phyloP scores from a whole-genome alignment of 2,888 invertebrate genomes.

The Harpalus rufipes region DNA sequence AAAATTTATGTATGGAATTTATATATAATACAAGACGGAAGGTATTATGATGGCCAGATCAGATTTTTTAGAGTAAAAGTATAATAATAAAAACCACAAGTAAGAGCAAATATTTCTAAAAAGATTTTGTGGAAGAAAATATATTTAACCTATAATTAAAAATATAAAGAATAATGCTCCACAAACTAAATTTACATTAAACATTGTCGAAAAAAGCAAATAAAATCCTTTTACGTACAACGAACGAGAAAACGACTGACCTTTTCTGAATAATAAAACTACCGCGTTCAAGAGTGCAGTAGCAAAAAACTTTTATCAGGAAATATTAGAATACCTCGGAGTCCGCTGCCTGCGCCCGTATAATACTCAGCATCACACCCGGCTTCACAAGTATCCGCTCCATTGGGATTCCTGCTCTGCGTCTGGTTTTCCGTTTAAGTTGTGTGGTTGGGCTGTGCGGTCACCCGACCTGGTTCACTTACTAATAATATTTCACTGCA shows the following conservation, averaged over 20 bases:
- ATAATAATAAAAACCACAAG: neutral
- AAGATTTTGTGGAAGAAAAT: neutral
- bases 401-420: constrained; percentile 20
- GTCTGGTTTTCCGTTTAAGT: constrained; percentile 12
- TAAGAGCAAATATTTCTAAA: neutral
- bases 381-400: constrained; percentile 39
- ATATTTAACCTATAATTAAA: neutral
- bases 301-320: constrained; percentile 43
- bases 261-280: constrained; percentile 35
- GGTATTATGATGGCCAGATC: too few relatives aligned
- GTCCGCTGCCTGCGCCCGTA: neutral
- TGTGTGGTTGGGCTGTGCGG: neutral
- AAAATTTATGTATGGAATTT: too few relatives aligned
- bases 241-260: neutral
- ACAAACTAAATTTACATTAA: constrained; percentile 5
- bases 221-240: neutral
- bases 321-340: constrained; percentile 25
- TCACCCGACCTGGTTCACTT: constrained; percentile 18
- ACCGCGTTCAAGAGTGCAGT: constrained; percentile 10
- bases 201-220: neutral
- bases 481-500: constrained; percentile 11
- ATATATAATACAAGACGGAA: too few relatives aligned
- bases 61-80: neutral
- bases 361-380: constrained; percentile 34
- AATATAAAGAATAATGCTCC: neutral